Base-by-base conservation (phyloP, 2,797 vertebrate species). In the Simalia tracyae region DNA sequence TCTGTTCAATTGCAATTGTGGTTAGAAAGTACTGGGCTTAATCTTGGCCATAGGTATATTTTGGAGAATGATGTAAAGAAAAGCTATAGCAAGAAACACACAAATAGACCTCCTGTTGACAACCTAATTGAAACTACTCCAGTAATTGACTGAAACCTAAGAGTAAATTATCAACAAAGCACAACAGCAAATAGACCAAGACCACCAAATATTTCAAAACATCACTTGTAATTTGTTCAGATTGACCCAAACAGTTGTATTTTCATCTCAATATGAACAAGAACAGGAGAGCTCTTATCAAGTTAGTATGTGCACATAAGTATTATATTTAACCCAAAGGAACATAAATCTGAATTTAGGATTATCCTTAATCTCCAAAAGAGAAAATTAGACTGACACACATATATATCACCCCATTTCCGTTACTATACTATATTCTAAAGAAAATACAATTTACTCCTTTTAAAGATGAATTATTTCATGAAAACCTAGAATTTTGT, bases 41-140 rank as follows among this genome's bases (percentile, higher is more conserved):
- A 46, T 81, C 24, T 81, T 81, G 36, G 36, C 8, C 36, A 24
- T 81, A 94, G 95, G 94, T 93, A 94, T 57, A 5, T 94, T 95
- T 91, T 50, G 31, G 15, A 91, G 28, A 54, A 59, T 59, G 4
- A 91, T 26, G 8, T 36, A 28, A 24, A 42, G 7, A 81, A 88
- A 91, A 91, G 19, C 56, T n/a, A 81, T 36, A 22, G 56, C 56
- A 66, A 72, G 11, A n/a, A 42, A 26, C 24, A 24, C 8, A 91
- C 28, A 14, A 68, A 66, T 10, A 72, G 63, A 6, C 17, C 8
- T 46, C 11, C 46, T 88, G 36, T 60, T 87, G 42, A 81, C 42
- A n/a, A 60, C 31, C 36, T 61, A 14, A 91, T n/a, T 56, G 26
- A 28, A 68, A 87, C n/a, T 22, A 24, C 2, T 66, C 28, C 26